A percentile compares a stretch with the other conserved stretches of the same genome.
Conservation (phyloP, 35 echinoderm and acorn worm genomes). For the Heliocidaris erythrogramma region DNA sequence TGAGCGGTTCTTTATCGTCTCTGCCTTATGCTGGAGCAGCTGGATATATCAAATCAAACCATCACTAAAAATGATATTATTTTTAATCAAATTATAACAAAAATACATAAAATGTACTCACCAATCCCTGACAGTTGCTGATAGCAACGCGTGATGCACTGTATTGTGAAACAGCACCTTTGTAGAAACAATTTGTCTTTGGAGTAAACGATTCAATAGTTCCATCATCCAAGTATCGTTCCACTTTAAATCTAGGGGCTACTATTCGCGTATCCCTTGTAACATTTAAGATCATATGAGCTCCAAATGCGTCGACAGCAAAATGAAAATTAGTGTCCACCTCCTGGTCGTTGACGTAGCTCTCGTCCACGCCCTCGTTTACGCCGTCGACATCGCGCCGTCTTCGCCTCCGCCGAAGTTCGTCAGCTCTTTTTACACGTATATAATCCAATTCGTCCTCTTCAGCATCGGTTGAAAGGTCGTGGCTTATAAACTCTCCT, state of each 20-base stretch:
- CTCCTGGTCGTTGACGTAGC: neutral
- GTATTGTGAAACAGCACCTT: conserved; percentile 46
- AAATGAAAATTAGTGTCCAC: conserved; percentile 43
- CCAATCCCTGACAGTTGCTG: conserved; percentile 76
- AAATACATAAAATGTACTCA: conserved; percentile 26
- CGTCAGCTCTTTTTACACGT: conserved; percentile 51
- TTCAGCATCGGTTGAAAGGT: conserved; percentile 60
- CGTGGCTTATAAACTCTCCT: conserved; percentile 55
- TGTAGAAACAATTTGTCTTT: conserved; percentile 59
- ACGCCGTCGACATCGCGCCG: conserved; percentile 12
- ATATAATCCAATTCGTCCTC: conserved; percentile 46
- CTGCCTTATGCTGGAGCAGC: too few species aligned
- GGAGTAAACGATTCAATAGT: conserved; percentile 30
- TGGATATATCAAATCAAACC: too few species aligned
- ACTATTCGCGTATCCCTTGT: conserved; percentile 43
- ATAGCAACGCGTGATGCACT: conserved; percentile 50
- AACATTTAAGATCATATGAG: conserved; percentile 45
- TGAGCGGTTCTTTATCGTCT: too few species aligned
- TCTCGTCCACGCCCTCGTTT: neutral
- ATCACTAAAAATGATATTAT: too few species aligned
- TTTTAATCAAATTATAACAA: too few species aligned
- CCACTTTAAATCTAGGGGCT: conserved; percentile 52
- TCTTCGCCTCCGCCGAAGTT: conserved; percentile 13
- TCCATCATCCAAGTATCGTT: conserved; percentile 57
- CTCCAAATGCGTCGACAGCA: conserved; percentile 56